Evolutionary conservation across 2,888 invertebrate genomes (phyloP), one percentile per base, ranked within the genome.

Genomic region (Imbricaverruca yamaguchii): DNA sequence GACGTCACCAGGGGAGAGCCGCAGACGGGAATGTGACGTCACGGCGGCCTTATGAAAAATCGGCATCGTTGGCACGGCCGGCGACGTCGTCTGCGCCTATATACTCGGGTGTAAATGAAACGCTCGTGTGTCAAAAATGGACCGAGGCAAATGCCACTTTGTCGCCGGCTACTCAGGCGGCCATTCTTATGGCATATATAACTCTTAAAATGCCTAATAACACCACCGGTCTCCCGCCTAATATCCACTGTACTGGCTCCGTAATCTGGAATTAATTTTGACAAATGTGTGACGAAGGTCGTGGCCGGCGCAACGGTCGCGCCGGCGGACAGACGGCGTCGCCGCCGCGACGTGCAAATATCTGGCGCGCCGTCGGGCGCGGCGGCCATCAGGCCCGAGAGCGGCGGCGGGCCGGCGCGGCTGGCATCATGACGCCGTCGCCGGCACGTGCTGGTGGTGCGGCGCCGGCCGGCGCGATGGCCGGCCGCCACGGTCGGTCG

Each of bases 151-250:
- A 74, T 53, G 74, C 21, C 74, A 74, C 74, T 74, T 55, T 74
- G 74, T 74, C 74, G 74, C 11, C 55, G 21, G 53, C 74, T 21
- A 74, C 12, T 55, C 74, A 74, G 74, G 53, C 21, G 53, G 7
- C 74, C 74, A 74, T 74, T 74, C 74, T 74, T 74, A 74, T 74
- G 74, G 74, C 74, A 55, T 74, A 74, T 74, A 74, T 74, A 74
- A 74, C 74, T 74, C 74, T 74, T 74, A 74, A 74, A 74, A 74
- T 74, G 74, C 74, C 21, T 74, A 74, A 74, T 74, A 74, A 74
- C 74, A 55, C 74, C 74, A 74, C 74, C 74, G 74, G 74, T 53
- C 53, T 18, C 15, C 53, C 13, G 74, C 9, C 74, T 74, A 74
- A 74, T 74, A 74, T 74, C 74, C 74, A 74, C 74, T 18, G 74